A percentile compares a stretch with the other conserved stretches of the same genome.
Evolutionary conservation across 1,140 invertebrate species (phyloP).

Genomic region (Paramacrobiotus metropolitanus): DNA sequence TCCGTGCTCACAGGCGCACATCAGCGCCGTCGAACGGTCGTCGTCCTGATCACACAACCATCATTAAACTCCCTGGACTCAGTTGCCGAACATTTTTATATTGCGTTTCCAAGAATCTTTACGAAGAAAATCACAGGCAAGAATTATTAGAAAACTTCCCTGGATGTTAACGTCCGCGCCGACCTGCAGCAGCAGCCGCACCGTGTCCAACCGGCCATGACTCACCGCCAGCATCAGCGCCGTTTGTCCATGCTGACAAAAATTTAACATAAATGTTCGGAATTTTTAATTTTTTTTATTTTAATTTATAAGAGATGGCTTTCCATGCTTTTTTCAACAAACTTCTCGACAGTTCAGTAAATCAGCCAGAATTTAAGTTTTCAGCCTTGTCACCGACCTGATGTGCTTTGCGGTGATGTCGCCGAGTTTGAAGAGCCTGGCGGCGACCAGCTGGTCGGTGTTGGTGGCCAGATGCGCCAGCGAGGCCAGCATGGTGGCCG

Average conservation of each 20-base stretch:
- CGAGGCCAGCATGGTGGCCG: conserved; percentile 68
- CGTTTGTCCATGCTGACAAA: conserved; percentile 58
- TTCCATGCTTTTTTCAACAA: too few species aligned
- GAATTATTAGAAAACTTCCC: conserved; percentile 11
- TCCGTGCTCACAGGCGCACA: too few species aligned
- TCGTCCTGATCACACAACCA: too few species aligned
- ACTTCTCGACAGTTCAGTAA: too few species aligned
- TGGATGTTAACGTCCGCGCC: conserved; percentile 74
- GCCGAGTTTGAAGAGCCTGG: conserved; percentile 51
- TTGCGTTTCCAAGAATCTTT: too few species aligned
- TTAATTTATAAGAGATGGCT: too few species aligned
- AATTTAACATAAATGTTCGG: too few species aligned
- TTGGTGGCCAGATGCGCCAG: conserved; percentile 49
- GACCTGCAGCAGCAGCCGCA: conserved; percentile 47
- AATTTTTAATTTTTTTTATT: too few species aligned
- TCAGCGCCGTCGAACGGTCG: too few species aligned
- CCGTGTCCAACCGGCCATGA: conserved; percentile 63
- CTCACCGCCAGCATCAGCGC: conserved; percentile 76
- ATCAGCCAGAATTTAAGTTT: conserved; percentile 9
- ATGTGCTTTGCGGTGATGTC: conserved; percentile 60
- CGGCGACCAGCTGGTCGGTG: conserved; percentile 48
- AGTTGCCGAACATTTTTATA: too few species aligned
- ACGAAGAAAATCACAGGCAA: too few species aligned
- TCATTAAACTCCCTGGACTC: too few species aligned
- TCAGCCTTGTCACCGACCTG: conserved; percentile 33